phyloP scores from a whole-genome alignment of 2,113 vertebrate genomes.

The Carassius gibelio region DNA sequence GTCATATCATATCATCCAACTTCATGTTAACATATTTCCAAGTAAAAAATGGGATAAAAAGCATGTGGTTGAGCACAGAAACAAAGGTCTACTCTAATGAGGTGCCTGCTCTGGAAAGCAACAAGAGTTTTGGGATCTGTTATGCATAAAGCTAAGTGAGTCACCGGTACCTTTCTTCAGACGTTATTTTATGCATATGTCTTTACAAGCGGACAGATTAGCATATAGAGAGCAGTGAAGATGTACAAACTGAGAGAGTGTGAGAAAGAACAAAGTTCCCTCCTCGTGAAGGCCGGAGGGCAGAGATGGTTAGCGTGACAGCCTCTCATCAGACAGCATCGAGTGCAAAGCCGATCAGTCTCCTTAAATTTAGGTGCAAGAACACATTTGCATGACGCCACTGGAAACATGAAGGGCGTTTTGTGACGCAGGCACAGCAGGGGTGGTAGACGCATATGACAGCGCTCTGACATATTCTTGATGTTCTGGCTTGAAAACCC shows the following conservation, averaged over 20 bases:
- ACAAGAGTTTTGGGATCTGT: not conserved
- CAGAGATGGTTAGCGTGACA: conserved; percentile 23
- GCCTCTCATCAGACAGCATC: not conserved
- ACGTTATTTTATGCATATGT: conserved; percentile 36
- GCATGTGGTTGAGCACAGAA: not conserved
- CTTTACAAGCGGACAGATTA: conserved; percentile 39
- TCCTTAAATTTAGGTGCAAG: conserved; percentile 12
- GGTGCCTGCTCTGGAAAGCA: not conserved
- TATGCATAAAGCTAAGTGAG: not conserved
- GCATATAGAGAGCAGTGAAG: conserved; percentile 39
- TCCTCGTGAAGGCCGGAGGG: not conserved
- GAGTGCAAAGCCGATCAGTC: conserved; percentile 18
- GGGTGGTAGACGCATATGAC: not conserved
- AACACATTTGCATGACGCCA: not conserved
- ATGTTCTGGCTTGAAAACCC: not conserved
- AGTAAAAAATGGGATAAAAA: not conserved
- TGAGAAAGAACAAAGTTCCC: not conserved
- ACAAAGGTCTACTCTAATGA: not conserved
- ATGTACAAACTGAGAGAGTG: conserved; percentile 20
- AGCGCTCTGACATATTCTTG: not conserved
- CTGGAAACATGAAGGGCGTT: not conserved
- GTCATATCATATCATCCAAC: no score
- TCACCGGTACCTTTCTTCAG: conserved; percentile 23
- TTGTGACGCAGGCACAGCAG: not conserved
- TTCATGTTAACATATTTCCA: no score